Evolutionary conservation across 2,888 invertebrate species (phyloP).

Genomic region (Cordilura impudica): DNA sequence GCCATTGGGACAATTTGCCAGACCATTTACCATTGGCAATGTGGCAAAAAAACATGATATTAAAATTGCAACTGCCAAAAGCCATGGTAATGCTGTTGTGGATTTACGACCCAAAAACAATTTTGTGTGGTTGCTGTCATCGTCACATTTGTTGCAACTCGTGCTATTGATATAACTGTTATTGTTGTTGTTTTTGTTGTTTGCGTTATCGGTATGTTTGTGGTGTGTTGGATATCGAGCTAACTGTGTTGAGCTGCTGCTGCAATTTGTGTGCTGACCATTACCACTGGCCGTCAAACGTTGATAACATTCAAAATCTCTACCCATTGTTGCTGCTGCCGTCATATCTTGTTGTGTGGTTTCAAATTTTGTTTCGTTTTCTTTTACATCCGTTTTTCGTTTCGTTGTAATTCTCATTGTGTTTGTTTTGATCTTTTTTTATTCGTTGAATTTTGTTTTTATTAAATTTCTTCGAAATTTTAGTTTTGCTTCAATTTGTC

Average conservation of each 20-base stretch:
- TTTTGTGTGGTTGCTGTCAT: not conserved
- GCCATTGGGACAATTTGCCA: slow-evolving; percentile 90
- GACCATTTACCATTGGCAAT: slow-evolving; percentile 67
- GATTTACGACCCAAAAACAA: not conserved
- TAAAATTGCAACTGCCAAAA: slow-evolving; percentile 65
- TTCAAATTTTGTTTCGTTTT: slow-evolving; percentile 1
- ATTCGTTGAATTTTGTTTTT: not conserved
- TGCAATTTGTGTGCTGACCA: not conserved
- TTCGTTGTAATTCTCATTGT: slow-evolving; percentile 60
- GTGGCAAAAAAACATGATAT: slow-evolving; percentile 53
- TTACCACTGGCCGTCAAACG: slow-evolving; percentile 26
- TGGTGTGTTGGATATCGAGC: slow-evolving; percentile 18
- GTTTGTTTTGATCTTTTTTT: slow-evolving; percentile 10
- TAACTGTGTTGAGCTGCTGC: not conserved
- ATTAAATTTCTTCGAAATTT: not conserved
- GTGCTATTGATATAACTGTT: no score
- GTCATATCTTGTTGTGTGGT: slow-evolving; percentile 1
- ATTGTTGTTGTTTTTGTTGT: no score
- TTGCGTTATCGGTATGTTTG: not conserved
- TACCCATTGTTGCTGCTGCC: slow-evolving; percentile 7
- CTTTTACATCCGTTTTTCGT: slow-evolving; percentile 51
- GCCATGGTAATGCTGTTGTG: slow-evolving; percentile 46
- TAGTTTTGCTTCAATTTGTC: not conserved
- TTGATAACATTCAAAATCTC: slow-evolving; percentile 42
- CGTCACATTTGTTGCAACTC: not conserved